Evolutionary conservation across 2,888 invertebrate species (phyloP).

Genomic region (Scrobipalpa atriplicella): DNA sequence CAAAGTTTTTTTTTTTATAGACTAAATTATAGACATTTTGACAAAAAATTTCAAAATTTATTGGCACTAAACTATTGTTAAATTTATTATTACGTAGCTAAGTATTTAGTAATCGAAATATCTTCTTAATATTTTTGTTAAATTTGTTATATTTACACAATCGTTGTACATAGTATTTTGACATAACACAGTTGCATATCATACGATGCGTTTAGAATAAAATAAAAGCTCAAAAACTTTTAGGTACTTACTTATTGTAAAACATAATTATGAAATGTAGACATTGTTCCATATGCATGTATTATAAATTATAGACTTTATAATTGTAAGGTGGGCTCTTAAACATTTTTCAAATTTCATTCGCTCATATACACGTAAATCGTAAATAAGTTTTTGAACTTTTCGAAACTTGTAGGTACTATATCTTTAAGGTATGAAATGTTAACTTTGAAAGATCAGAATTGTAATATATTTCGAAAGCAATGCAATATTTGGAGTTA

Average conservation of each 20-base stretch:
- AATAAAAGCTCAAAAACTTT: constrained; percentile 61
- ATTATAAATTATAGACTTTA: constrained; percentile 31
- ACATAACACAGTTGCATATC: constrained; percentile 63
- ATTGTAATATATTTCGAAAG: constrained; percentile 38
- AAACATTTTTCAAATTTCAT: constrained; percentile 30
- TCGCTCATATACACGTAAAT: constrained; percentile 19
- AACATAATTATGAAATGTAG: constrained; percentile 47
- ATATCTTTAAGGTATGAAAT: constrained; percentile 20
- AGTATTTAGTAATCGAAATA: constrained; percentile 40
- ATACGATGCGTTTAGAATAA: constrained; percentile 54
- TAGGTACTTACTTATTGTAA: constrained; percentile 53
- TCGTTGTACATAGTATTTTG: constrained; percentile 60
- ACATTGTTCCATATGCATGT: constrained; percentile 25
- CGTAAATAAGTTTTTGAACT: constrained; percentile 25
- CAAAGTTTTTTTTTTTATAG: constrained; percentile 41
- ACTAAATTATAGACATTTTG: constrained; percentile 34
- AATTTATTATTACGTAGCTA: constrained; percentile 36
- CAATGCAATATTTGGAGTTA: constrained; percentile 33
- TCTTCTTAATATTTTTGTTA: constrained; percentile 55
- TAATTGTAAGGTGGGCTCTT: constrained; percentile 32
- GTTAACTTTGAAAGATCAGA: constrained; percentile 29
- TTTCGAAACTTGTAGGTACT: constrained; percentile 22
- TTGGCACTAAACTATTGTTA: constrained; percentile 40
- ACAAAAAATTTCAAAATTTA: constrained; percentile 32
- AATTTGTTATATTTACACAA: constrained; percentile 65